Evolutionary conservation across 2,797 vertebrate genomes (phyloP).

Genomic region (Myotis daubentonii): DNA sequence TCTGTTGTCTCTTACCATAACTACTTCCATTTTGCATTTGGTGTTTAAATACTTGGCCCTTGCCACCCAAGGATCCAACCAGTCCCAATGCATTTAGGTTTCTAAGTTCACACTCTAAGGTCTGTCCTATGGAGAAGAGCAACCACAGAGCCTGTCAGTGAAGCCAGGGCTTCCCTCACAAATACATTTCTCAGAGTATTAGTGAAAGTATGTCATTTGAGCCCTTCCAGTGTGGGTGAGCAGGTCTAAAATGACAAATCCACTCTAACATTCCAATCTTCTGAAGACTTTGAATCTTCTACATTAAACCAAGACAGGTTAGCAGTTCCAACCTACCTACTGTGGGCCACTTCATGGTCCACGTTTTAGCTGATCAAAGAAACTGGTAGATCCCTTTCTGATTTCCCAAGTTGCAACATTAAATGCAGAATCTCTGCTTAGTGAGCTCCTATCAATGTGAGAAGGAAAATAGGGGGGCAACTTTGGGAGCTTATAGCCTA

Average conservation of each 20-base stretch:
- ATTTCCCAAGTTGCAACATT: background rate
- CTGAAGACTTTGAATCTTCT: background rate
- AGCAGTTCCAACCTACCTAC: background rate
- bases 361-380: background rate
- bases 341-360: background rate
- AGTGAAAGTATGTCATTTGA: background rate
- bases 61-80: background rate
- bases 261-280: background rate
- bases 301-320: background rate
- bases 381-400: background rate
- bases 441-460: background rate
- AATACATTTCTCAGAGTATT: background rate
- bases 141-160: background rate
- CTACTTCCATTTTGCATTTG: background rate
- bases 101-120: background rate
- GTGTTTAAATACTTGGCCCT: background rate
- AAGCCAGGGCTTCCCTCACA: background rate
- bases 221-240: background rate
- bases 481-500: too few species aligned
- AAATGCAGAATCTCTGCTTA: background rate
- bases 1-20: background rate
- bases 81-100: background rate
- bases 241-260: background rate
- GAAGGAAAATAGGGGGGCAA: too few species aligned
- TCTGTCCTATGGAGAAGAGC: background rate